Base-by-base conservation (phyloP, 2,797 vertebrate species). In the Miichthys miiuy region DNA sequence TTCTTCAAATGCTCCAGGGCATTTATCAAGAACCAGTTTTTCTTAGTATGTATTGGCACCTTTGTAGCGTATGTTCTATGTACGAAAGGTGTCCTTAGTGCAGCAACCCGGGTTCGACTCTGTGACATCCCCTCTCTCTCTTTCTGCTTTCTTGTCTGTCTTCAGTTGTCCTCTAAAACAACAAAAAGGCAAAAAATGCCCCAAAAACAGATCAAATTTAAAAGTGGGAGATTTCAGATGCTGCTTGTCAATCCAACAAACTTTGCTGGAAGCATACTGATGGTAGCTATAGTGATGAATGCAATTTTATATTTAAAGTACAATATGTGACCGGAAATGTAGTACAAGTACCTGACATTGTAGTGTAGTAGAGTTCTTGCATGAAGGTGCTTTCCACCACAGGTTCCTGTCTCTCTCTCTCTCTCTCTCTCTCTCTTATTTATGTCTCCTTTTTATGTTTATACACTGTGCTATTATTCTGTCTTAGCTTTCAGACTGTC, bases 401-500 rank as follows among this genome's bases (percentile, higher is more conserved):
- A n/a, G 50, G 14, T 30, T 9, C 20, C 13, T 51, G 5, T 57
- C 65, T 63, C 2, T 65, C 52, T 42, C 46, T 57, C 2, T 60
- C 6, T 27, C 27, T 27, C 4, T 65, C 52, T 42, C 54, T 63
- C 21, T 64, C 1, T 50, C 58, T 47, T 18, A 30, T 34, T 18
- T 61, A 38, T 51, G 14, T 69, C 52, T 67, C 42, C 11, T 67
- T 80, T 66, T 72, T 38, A 8, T 57, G 54, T 73, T 67, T 73
- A 58, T 41, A 82, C 74, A 78, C 67, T 77, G 67, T 34, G 55
- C 56, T 73, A 70, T 88, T 85, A 76, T 81, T 54, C 66, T 27
- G 42, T 65, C 70, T 56, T 61, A 48, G 66, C 62, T 55, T 76
- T 81, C 73, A 70, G 73, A 75, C 79, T 51, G 65, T 84, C 77